phyloP scores from a whole-genome alignment of 2,888 invertebrate species.

The Ectemnius continuus region DNA sequence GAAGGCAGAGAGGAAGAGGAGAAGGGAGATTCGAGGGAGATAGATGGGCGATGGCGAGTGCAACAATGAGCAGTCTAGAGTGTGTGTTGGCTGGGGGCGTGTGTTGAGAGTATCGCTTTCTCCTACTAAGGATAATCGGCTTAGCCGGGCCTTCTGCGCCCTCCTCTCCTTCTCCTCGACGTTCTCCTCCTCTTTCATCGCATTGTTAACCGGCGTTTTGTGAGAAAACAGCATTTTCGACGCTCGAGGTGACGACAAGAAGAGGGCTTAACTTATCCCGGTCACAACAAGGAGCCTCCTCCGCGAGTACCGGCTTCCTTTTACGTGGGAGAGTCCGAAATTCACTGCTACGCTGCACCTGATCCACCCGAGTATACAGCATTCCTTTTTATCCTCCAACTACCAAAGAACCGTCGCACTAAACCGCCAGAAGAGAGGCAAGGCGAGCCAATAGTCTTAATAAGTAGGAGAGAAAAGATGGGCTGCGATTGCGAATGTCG shows the following conservation, averaged over 20 bases:
- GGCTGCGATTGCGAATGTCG: no score
- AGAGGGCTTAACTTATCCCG: slow-evolving; percentile 75
- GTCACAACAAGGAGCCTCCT: slow-evolving; percentile 67
- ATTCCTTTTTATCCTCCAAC: background rate
- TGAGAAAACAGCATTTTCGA: slow-evolving; percentile 78
- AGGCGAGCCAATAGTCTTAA: background rate
- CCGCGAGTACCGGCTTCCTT: slow-evolving; percentile 10
- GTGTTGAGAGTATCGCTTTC: slow-evolving; percentile 67
- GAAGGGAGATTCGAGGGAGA: slow-evolving; percentile 12
- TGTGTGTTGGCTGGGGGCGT: slow-evolving; percentile 31
- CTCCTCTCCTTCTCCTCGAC: slow-evolving; percentile 40
- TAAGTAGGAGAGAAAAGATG: no score
- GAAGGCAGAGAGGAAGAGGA: slow-evolving; percentile 3
- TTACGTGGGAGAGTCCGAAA: slow-evolving; percentile 33
- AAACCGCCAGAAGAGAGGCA: background rate
- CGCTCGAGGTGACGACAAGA: slow-evolving; percentile 78
- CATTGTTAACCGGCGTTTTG: slow-evolving; percentile 74
- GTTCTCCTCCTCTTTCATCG: slow-evolving; percentile 58
- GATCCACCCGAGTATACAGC: slow-evolving; percentile 43
- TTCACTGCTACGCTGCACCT: background rate
- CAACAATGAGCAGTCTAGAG: slow-evolving; percentile 49
- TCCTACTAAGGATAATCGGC: slow-evolving; percentile 71
- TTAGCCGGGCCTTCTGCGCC: slow-evolving; percentile 63
- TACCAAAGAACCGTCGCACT: background rate
- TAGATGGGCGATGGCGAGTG: background rate